Conservation (phyloP, 2,113 vertebrate genomes). For the Cheirogaleus medius region DNA sequence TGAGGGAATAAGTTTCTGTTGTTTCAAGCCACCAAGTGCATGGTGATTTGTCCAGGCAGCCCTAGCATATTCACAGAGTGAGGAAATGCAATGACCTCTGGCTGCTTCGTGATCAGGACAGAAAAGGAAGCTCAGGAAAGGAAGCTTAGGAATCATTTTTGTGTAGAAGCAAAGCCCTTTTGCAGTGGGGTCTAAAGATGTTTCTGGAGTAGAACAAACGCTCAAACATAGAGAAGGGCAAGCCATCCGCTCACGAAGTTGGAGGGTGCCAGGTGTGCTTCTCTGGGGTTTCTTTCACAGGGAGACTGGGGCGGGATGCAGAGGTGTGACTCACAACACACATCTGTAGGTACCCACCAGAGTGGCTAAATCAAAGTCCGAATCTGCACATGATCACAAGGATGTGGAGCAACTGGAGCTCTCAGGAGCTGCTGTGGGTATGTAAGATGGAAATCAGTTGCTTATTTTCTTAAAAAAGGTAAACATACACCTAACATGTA, state of each 20-base stretch:
- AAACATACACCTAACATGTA: neutral
- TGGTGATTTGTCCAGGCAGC: neutral
- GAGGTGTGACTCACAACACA: neutral
- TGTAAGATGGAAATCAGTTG: neutral
- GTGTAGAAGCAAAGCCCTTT: neutral
- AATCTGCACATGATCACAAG: neutral
- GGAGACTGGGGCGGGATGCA: too few species aligned
- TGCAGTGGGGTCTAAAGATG: neutral
- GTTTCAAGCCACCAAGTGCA: neutral
- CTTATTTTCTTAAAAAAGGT: neutral
- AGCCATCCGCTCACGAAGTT: neutral
- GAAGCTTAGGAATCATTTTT: neutral
- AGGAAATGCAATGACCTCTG: neutral
- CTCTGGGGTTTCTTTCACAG: neutral
- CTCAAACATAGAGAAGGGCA: neutral
- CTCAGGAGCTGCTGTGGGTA: too few species aligned
- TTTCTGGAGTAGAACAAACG: neutral
- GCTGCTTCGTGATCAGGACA: neutral
- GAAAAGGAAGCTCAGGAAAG: neutral
- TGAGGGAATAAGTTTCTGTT: neutral
- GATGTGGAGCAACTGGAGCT: neutral
- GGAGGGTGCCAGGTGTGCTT: neutral
- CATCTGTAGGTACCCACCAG: fast-evolving
- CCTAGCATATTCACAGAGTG: neutral
- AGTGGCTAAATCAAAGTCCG: neutral